Conservation (phyloP, 2,888 invertebrate species). For the Xanthostigma xanthostigma region DNA sequence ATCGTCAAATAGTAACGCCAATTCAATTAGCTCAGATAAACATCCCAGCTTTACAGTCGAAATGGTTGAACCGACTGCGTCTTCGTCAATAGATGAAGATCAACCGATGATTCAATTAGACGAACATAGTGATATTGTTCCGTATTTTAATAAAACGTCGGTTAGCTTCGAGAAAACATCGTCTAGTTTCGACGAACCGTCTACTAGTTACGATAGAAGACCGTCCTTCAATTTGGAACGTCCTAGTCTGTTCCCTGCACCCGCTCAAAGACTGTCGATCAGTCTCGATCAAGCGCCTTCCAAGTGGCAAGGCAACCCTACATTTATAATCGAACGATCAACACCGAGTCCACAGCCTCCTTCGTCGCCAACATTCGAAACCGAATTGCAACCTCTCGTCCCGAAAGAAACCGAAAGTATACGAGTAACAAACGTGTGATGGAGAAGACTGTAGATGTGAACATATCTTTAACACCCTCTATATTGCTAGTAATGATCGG, state of each 20-base stretch:
- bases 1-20: not conserved
- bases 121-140: no score
- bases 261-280: conserved; percentile 5
- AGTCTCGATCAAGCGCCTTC: conserved; percentile 9
- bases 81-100: no score
- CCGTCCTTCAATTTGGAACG: conserved; percentile 14
- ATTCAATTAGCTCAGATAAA: no score
- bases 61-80: no score
- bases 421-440: conserved; percentile 5
- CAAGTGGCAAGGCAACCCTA: conserved; percentile 1
- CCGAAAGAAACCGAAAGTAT: conserved; percentile 4
- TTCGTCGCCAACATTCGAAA: not conserved
- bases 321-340: conserved; percentile 1
- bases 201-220: conserved; percentile 18
- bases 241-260: conserved; percentile 2
- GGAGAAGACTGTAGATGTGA: not conserved
- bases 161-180: conserved; percentile 21
- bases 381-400: not conserved
- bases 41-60: no score
- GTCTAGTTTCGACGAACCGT: conserved; percentile 24
- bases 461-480: no score
- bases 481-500: no score
- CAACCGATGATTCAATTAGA: no score
- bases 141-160: conserved; percentile 12
- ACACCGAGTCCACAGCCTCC: not conserved